These are phyloP conservation scores for Idaea straminata DNA, from an alignment of 2,888 invertebrate species.

Conservation along the genomic window DNA sequence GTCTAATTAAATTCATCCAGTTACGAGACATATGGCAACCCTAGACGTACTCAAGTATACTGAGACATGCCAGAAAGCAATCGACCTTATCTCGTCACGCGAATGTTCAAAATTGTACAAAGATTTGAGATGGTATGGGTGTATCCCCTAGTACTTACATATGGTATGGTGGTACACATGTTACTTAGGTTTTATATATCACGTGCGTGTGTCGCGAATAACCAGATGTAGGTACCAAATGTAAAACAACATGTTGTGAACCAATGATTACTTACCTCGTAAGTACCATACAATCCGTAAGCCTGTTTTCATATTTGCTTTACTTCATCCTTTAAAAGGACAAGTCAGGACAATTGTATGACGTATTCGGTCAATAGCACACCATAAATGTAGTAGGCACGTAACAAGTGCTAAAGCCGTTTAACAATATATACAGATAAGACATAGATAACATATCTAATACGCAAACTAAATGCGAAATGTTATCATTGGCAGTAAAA, in stretches of 20 bases:
- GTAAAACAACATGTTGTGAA: constrained; percentile 50
- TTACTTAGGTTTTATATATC: constrained; percentile 34
- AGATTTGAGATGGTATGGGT: neutral
- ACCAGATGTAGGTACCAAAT: constrained; percentile 51
- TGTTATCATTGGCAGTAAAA: neutral
- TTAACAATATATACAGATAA: constrained; percentile 21
- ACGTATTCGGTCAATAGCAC: constrained; percentile 13
- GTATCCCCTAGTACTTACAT: neutral
- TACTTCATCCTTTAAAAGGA: neutral
- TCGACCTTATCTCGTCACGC: neutral
- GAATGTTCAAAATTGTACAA: neutral
- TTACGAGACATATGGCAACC: neutral
- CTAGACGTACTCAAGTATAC: neutral
- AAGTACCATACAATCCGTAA: neutral
- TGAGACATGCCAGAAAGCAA: neutral
- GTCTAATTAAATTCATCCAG: neutral
- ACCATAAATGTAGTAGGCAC: constrained; percentile 11
- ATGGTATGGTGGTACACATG: constrained; percentile 19
- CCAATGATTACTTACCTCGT: neutral
- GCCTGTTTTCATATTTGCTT: neutral
- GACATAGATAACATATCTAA: constrained; percentile 17
- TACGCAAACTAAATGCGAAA: constrained; percentile 7
- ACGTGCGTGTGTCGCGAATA: constrained; percentile 46
- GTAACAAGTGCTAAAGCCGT: constrained; percentile 20
- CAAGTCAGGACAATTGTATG: neutral